A percentile compares a stretch with the other conserved stretches of the same genome.
Evolutionary conservation across 1,140 invertebrate genomes (phyloP).

Genomic region (Leptoteleia sp.): DNA sequence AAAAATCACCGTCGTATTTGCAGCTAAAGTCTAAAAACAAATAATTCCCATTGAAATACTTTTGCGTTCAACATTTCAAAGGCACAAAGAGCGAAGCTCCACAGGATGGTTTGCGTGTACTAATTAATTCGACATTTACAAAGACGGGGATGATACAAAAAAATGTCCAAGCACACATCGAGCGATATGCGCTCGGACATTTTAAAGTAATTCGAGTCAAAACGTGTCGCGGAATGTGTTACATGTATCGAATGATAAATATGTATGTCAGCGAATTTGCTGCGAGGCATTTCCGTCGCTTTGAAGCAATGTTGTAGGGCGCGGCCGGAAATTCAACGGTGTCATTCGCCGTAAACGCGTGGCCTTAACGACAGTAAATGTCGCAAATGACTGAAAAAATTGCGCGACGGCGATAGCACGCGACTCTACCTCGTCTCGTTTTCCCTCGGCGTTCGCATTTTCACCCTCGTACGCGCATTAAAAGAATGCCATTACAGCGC

Average conservation of each 20-base stretch:
- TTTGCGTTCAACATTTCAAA: background rate
- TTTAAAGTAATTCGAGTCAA: constrained; percentile 34
- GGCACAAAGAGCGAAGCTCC: constrained; percentile 7
- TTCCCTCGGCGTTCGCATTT: constrained; percentile 60
- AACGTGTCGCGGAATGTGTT: constrained; percentile 11
- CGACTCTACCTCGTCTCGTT: constrained; percentile 49
- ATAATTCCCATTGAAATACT: background rate
- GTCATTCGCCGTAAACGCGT: constrained; percentile 55
- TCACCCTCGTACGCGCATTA: constrained; percentile 69
- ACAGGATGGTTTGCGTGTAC: constrained; percentile 4
- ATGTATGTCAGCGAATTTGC: constrained; percentile 50
- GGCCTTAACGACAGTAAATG: constrained; percentile 64
- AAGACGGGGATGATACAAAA: constrained; percentile 2
- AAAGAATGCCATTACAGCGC: constrained; percentile 55
- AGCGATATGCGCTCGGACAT: constrained; percentile 15
- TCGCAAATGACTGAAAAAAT: constrained; percentile 73
- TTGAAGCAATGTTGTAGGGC: constrained; percentile 37
- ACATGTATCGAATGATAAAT: constrained; percentile 48
- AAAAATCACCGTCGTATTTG: background rate
- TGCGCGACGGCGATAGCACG: constrained; percentile 68
- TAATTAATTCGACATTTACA: constrained; percentile 22
- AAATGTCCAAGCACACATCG: background rate
- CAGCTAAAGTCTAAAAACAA: background rate
- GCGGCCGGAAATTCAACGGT: constrained; percentile 55
- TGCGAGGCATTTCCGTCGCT: constrained; percentile 29